These are phyloP conservation scores for Hoplostethus mediterraneus DNA, from an alignment of 2,797 vertebrate genomes.

Conservation along the genomic window DNA sequence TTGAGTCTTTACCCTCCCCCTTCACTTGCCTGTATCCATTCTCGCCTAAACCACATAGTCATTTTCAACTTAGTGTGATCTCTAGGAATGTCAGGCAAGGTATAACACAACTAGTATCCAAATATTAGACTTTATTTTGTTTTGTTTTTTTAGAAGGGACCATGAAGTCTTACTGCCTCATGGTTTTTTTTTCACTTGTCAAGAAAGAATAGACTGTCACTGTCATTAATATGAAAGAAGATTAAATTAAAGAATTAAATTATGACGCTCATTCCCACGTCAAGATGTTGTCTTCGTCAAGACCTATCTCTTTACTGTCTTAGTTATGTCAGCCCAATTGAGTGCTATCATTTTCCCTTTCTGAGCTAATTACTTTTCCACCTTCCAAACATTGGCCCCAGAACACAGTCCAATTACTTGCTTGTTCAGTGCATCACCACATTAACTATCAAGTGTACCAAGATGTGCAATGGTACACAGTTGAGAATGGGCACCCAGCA, in stretches of 20 bases:
- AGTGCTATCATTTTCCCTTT: too few species aligned
- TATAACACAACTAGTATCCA: neutral
- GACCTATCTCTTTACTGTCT: neutral
- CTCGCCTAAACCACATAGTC: neutral
- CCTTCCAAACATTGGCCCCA: too few species aligned
- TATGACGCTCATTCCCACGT: neutral
- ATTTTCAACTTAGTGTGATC: slow-evolving; percentile 5
- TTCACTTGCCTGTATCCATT: neutral
- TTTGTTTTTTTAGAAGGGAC: neutral
- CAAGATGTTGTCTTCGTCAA: neutral
- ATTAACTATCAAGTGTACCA: neutral
- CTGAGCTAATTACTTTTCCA: too few species aligned
- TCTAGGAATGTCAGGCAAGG: slow-evolving; percentile 8
- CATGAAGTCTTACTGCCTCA: too few species aligned
- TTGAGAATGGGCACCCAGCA: neutral
- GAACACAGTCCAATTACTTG: too few species aligned
- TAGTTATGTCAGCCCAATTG: neutral
- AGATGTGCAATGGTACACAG: neutral
- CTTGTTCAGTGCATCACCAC: too few species aligned
- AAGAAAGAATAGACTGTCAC: neutral
- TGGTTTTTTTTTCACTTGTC: too few species aligned
- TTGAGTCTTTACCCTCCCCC: neutral
- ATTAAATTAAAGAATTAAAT: neutral
- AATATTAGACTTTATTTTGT: neutral
- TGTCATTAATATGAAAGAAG: neutral